These are phyloP conservation scores for Acanthopagrus latus DNA, from an alignment of 2,797 vertebrate genomes.

Conservation along the genomic window DNA sequence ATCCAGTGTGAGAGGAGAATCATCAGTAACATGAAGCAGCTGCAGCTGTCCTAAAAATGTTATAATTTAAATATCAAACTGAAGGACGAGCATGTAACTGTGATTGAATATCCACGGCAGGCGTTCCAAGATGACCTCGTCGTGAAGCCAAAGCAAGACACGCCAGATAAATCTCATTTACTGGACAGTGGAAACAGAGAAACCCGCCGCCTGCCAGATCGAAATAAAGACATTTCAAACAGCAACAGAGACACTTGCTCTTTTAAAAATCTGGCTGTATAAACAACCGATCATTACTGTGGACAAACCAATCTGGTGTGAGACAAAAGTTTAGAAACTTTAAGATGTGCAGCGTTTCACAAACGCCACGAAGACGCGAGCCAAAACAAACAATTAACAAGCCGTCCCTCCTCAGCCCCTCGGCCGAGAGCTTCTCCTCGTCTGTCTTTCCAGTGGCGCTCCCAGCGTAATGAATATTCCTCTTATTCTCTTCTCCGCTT, in stretches of 20 bases:
- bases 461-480: conserved; percentile 47
- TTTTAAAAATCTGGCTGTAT: conserved; percentile 44
- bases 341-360: conserved; percentile 49
- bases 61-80: conserved; percentile 18
- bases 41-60: neutral
- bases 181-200: conserved; percentile 42
- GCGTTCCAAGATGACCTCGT: conserved; percentile 3
- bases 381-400: conserved; percentile 71
- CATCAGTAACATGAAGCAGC: neutral
- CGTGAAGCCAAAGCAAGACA: conserved; percentile 31
- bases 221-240: conserved; percentile 52
- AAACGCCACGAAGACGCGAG: conserved; percentile 61
- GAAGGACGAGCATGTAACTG: neutral
- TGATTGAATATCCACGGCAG: conserved; percentile 9
- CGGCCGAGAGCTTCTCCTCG: conserved; percentile 35
- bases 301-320: conserved; percentile 56
- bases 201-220: conserved; percentile 32
- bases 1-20: neutral
- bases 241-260: conserved; percentile 44
- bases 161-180: conserved; percentile 49
- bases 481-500: conserved; percentile 26
- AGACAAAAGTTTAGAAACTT: conserved; percentile 45
- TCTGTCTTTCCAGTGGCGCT: conserved; percentile 38
- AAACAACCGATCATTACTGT: conserved; percentile 63
- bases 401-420: conserved; percentile 51